Evolutionary conservation across 2,888 invertebrate species (phyloP), one percentile per base, ranked within the genome.

Genomic region (Sesia apiformis): DNA sequence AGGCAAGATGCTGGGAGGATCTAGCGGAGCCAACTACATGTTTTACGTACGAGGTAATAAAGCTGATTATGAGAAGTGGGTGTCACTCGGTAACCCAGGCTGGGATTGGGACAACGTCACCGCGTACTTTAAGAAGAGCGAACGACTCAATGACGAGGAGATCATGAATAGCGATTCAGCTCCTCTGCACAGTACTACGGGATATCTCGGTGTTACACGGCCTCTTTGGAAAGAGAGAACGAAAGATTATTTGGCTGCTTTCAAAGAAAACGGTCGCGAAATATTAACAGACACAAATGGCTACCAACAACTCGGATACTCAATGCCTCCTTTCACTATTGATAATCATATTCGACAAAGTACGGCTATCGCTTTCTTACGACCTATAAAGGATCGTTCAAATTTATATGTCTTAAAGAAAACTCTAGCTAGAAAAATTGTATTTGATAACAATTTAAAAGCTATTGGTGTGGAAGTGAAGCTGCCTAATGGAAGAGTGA

Each of bases 171-270:
- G 41, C 39, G 40, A 4, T 4, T 40, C 52, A 38, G 52, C 42
- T 5, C 3, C 6, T 0, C 40, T 56, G 5, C 56, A 56, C n/a
- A 49, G n/a, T 3, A 42, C 40, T 42, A 50, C 69, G 92, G 23
- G 90, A 88, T 0, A 92, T 92, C 65, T 93, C 8, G 52, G 54
- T 42, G 54, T 56, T 2, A 56, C 56, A 3, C 52, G 54, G 42
- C 54, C 54, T 5, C 23, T 52, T 3, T 56, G 56, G 56, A 23
- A 6, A 38, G 5, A 38, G 1, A 40, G 38, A 40, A 59, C 43
- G n/a, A 56, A 58, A 40, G 50, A 58, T n/a, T 68, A 65, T 55
- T 58, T 75, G 4, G 49, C 67, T n/a, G 69, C 74, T 0, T 76
- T 81, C 52, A 58, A 63, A 55, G 74, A 78, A 57, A 64, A 70